Percentiles rank a stretch among this genome's conserved stretches.
Evolutionary conservation across 2,113 vertebrate genomes (phyloP).

Genomic region (Todiramphus saurophagus): DNA sequence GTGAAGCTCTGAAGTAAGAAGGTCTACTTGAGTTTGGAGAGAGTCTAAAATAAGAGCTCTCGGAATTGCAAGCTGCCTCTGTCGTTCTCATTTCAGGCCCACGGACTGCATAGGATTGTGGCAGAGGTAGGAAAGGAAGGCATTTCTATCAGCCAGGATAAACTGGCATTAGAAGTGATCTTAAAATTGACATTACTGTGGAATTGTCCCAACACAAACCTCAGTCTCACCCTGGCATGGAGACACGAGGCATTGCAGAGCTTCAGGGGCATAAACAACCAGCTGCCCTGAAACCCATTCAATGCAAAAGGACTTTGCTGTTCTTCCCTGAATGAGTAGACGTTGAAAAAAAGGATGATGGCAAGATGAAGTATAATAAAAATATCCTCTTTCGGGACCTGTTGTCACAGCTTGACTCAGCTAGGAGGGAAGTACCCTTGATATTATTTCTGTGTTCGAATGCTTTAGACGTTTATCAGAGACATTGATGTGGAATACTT

Average conservation of each 20-base stretch:
- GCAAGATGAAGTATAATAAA: not conserved
- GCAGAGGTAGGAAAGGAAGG: not conserved
- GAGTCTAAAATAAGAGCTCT: not conserved
- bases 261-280: not conserved
- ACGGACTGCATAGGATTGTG: not conserved
- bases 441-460: not conserved
- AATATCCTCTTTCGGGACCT: not conserved
- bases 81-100: not conserved
- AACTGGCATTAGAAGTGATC: not conserved
- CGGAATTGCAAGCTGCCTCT: not conserved
- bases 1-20: not conserved
- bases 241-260: rapidly evolving
- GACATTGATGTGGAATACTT: not conserved
- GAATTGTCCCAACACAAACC: not conserved
- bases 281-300: not conserved
- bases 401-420: conserved; percentile 2
- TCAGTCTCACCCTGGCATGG: not conserved
- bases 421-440: not conserved
- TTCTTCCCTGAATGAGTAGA: not conserved
- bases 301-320: not conserved
- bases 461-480: not conserved
- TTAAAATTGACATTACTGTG: not conserved
- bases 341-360: not conserved
- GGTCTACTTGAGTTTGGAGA: not conserved
- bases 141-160: not conserved